A percentile compares a stretch with the other conserved stretches of the same genome.
These are phyloP conservation scores for Brachypalpus laphriformis DNA, from an alignment of 2,888 invertebrate genomes.

Conservation along the genomic window DNA sequence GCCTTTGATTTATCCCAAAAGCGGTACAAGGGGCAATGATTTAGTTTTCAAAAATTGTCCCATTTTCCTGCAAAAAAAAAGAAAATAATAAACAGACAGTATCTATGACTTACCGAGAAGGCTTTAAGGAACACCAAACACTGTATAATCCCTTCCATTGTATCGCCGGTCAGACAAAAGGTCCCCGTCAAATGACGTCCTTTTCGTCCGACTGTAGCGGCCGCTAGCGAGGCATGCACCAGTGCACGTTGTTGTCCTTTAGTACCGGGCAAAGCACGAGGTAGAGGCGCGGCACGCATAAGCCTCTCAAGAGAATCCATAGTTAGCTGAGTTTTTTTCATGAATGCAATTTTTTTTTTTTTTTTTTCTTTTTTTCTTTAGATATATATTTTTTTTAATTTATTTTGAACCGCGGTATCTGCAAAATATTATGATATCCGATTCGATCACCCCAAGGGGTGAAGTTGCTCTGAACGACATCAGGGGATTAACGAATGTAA, in stretches of 20 bases:
- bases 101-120: constrained; percentile 91
- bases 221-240: constrained; percentile 90
- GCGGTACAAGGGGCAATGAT: neutral
- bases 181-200: constrained; percentile 93
- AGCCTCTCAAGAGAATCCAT: constrained; percentile 93
- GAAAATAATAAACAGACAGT: constrained; percentile 8
- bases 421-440: constrained; percentile 71
- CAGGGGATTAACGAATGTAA: constrained; percentile 24
- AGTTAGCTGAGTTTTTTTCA: constrained; percentile 70
- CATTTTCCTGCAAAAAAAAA: neutral
- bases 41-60: neutral
- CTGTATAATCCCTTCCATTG: constrained; percentile 96
- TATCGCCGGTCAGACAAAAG: constrained; percentile 94
- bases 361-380: constrained; percentile 25
- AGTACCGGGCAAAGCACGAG: constrained; percentile 85
- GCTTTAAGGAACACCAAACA: constrained; percentile 96
- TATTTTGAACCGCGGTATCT: constrained; percentile 53
- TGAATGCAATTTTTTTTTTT: constrained; percentile 46
- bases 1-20: constrained; percentile 18
- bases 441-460: constrained; percentile 72
- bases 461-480: constrained; percentile 54
- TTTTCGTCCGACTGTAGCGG: constrained; percentile 88
- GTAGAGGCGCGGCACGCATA: constrained; percentile 88
- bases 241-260: constrained; percentile 86
- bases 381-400: constrained; percentile 19